These are phyloP conservation scores for Frankliniella intonsa DNA, from an alignment of 2,888 invertebrate species.

Conservation along the genomic window DNA sequence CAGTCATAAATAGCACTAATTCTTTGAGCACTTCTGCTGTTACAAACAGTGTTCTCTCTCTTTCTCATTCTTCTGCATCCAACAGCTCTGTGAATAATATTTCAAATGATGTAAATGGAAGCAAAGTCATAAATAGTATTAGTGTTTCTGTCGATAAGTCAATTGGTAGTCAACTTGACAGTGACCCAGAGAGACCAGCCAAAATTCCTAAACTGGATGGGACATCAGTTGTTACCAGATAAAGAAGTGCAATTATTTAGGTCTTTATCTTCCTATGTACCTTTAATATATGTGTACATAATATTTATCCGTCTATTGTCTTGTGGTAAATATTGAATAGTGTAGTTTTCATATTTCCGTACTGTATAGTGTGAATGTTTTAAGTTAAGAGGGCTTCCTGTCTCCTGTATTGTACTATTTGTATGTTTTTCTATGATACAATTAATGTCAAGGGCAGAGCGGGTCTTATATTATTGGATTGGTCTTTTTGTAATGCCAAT, in stretches of 20 bases:
- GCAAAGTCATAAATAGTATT: background rate
- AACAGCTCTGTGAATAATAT: conserved; percentile 8
- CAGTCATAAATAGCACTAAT: background rate
- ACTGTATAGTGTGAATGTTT: background rate
- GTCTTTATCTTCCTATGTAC: background rate
- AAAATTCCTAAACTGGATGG: conserved; percentile 1
- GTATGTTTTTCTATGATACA: background rate
- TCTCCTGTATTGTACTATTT: background rate
- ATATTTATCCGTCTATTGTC: background rate
- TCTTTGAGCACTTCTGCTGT: background rate
- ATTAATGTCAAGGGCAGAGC: background rate
- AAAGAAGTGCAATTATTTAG: background rate
- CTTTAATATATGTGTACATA: background rate
- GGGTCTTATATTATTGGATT: background rate
- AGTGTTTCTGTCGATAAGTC: background rate
- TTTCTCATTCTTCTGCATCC: background rate
- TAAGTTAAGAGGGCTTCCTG: background rate
- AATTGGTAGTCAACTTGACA: background rate
- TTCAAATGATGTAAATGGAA: background rate
- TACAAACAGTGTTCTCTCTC: too few relatives aligned
- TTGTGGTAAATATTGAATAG: background rate
- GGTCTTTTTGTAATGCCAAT: too few relatives aligned
- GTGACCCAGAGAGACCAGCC: background rate
- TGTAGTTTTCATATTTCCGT: background rate
- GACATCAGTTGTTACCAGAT: background rate